Conservation (phyloP, 2,797 vertebrate species). For the Intellagama lesueurii region DNA sequence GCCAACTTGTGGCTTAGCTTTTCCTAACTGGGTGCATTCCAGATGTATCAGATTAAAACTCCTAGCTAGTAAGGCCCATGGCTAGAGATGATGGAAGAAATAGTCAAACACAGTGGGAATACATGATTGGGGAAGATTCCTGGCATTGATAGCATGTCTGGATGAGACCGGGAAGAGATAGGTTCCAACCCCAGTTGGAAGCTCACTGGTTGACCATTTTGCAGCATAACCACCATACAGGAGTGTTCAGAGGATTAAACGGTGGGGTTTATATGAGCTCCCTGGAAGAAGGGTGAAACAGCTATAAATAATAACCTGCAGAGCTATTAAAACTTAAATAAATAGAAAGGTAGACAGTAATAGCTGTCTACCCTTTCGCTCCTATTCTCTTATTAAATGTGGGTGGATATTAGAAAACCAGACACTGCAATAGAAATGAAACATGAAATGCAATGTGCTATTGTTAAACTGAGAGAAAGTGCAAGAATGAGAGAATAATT, state of each 20-base stretch:
- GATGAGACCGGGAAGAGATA: neutral
- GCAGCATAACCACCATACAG: neutral
- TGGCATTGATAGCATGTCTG: neutral
- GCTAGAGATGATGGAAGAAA: neutral
- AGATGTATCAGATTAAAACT: neutral
- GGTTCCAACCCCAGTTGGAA: neutral
- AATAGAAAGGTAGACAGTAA: conserved; percentile 43
- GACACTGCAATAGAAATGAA: conserved; percentile 33
- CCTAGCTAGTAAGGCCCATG: neutral
- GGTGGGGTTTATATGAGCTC: neutral
- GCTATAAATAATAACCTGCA: conserved; percentile 18
- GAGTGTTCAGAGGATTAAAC: conserved; percentile 2
- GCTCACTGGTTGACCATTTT: neutral
- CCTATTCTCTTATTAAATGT: conserved; percentile 24
- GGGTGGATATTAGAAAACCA: conserved; percentile 22
- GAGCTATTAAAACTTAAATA: conserved; percentile 48
- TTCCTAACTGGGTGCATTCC: too few species aligned
- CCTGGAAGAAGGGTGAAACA: neutral
- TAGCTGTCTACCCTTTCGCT: neutral
- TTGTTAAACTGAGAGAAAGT: neutral
- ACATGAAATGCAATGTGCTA: conserved; percentile 10
- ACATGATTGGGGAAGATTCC: neutral
- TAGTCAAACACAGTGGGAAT: neutral
- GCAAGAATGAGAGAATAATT: conserved; percentile 21
- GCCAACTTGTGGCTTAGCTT: neutral